Percentiles rank a stretch among this genome's conserved stretches.
Conservation (phyloP, 2,888 invertebrate genomes). For the Zygothrica quintamaculata region DNA sequence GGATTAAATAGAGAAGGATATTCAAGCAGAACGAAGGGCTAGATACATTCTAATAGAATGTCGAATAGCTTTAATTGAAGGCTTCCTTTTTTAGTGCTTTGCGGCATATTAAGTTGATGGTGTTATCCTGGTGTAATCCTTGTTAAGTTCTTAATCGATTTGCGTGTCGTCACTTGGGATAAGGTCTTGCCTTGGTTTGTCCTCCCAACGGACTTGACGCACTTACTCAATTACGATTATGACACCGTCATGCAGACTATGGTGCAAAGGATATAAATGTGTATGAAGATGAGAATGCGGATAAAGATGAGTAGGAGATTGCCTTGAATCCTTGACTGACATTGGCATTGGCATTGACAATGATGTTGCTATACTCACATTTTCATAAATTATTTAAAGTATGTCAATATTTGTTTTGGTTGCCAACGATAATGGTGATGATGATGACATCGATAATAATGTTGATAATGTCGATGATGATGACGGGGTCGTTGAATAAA, state of each 20-base stretch:
- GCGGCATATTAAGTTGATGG: slow-evolving; percentile 52
- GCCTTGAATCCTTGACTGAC: slow-evolving; percentile 35
- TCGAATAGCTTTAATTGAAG: slow-evolving; percentile 46
- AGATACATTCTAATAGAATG: too few relatives aligned
- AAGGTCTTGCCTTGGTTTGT: slow-evolving; percentile 17
- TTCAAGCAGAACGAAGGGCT: too few relatives aligned
- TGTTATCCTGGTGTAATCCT: slow-evolving; percentile 61
- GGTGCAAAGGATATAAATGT: slow-evolving; percentile 11
- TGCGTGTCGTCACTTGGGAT: slow-evolving; percentile 42
- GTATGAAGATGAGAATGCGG: background rate
- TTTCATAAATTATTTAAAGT: slow-evolving; percentile 73
- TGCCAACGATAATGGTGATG: slow-evolving; percentile 22
- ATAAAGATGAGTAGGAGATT: background rate
- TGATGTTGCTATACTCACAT: slow-evolving; percentile 42
- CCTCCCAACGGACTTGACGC: slow-evolving; percentile 25
- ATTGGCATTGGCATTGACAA: slow-evolving; percentile 17
- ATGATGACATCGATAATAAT: slow-evolving; percentile 3
- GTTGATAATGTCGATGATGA: slow-evolving; percentile 15
- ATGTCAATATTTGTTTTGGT: slow-evolving; percentile 65
- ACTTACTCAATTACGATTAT: slow-evolving; percentile 70
- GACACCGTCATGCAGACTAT: slow-evolving; percentile 38
- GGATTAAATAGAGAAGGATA: too few relatives aligned
- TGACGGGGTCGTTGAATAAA: slow-evolving; percentile 55
- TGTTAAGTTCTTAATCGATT: slow-evolving; percentile 77
- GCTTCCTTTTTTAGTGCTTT: slow-evolving; percentile 35